These are phyloP conservation scores for Eueides isabella DNA, from an alignment of 1,140 invertebrate species.

Conservation along the genomic window DNA sequence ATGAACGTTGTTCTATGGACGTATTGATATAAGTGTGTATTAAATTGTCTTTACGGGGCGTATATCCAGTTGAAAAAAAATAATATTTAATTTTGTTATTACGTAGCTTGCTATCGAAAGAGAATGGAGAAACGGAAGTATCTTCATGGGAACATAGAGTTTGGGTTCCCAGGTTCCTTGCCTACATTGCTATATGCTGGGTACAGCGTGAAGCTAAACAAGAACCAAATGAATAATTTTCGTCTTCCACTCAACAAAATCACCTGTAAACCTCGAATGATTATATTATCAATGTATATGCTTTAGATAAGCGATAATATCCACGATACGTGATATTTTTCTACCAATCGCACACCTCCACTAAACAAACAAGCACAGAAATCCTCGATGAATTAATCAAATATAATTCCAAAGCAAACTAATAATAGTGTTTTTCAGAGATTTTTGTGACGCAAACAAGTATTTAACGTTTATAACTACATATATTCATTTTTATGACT, in stretches of 20 bases:
- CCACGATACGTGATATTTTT: constrained; percentile 13
- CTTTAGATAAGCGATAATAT: constrained; percentile 24
- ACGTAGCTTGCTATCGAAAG: no score
- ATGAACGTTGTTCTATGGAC: neutral
- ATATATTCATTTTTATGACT: constrained; percentile 14
- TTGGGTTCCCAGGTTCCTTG: no score
- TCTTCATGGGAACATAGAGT: no score
- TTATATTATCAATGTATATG: constrained; percentile 7
- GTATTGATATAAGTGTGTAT: no score
- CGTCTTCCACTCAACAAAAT: neutral
- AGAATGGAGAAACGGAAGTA: no score
- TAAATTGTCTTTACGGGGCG: no score
- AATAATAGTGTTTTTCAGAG: constrained; percentile 31
- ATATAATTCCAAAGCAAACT: constrained; percentile 37
- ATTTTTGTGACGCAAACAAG: constrained; percentile 21
- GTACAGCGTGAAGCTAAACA: no score
- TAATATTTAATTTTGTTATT: no score
- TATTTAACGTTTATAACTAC: constrained; percentile 13
- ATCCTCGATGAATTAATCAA: constrained; percentile 34
- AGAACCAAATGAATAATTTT: neutral
- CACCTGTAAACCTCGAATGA: neutral
- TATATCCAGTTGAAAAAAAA: no score
- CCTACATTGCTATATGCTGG: no score
- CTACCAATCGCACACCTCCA: constrained; percentile 32
- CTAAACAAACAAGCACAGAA: constrained; percentile 1